phyloP scores from a whole-genome alignment of 2,888 invertebrate genomes.

The Cosmia trapezina region DNA sequence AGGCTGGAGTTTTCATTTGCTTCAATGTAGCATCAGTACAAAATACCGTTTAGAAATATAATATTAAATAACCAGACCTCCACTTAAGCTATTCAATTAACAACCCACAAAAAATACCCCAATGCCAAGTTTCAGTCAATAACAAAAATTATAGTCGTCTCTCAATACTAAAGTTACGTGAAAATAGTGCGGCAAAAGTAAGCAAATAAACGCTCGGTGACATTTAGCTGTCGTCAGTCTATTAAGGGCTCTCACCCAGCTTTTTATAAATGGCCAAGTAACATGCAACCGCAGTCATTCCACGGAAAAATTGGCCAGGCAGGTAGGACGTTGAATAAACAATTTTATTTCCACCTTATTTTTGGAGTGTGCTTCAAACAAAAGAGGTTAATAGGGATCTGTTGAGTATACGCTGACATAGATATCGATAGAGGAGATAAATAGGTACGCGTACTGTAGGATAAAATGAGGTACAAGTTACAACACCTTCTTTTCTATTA shows the following conservation, averaged over 20 bases:
- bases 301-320: constrained; percentile 78
- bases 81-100: constrained; percentile 7
- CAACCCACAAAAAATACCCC: constrained; percentile 11
- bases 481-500: not conserved
- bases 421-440: constrained; percentile 8
- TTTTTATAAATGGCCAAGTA: constrained; percentile 84
- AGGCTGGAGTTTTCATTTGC: not conserved
- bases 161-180: constrained; percentile 76
- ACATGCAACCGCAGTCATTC: constrained; percentile 84
- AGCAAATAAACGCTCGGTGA: constrained; percentile 86
- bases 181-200: constrained; percentile 79
- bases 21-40: not conserved
- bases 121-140: constrained; percentile 49
- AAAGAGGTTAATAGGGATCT: constrained; percentile 62
- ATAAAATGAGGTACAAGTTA: not conserved
- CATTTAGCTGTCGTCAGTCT: constrained; percentile 89
- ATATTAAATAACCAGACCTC: not conserved
- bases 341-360: constrained; percentile 74
- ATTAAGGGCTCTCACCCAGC: constrained; percentile 87
- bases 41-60: not conserved
- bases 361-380: constrained; percentile 56
- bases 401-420: constrained; percentile 25
- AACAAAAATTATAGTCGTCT: constrained; percentile 65
- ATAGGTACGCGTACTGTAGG: not conserved
- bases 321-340: constrained; percentile 81